phyloP scores from a whole-genome alignment of 2,797 vertebrate species.

The Girardinus metallicus region DNA sequence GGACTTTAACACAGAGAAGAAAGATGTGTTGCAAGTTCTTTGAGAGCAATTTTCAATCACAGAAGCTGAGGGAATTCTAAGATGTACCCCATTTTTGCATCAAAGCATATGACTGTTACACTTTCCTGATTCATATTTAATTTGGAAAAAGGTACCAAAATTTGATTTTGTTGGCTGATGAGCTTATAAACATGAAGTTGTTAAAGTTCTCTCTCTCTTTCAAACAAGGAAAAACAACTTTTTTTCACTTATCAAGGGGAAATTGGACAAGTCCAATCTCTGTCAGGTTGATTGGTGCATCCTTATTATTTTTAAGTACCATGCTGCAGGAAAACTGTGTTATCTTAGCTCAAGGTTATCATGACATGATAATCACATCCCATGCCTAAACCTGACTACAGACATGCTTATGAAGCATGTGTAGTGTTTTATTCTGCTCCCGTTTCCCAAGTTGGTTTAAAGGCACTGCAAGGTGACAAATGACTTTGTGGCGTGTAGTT shows the following conservation, averaged over 20 bases:
- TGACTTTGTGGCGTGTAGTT: constrained; percentile 69
- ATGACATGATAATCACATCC: neutral
- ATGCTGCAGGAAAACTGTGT: neutral
- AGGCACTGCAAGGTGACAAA: constrained; percentile 65
- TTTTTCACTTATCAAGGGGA: neutral
- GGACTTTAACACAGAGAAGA: neutral
- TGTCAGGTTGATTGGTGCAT: neutral
- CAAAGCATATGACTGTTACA: neutral
- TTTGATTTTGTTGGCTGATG: neutral
- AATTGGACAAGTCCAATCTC: neutral
- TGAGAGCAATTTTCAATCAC: neutral
- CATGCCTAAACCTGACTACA: neutral
- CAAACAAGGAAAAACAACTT: neutral
- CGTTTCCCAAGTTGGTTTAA: constrained; percentile 68
- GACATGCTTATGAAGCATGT: constrained; percentile 33
- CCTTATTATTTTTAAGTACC: neutral
- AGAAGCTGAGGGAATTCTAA: neutral
- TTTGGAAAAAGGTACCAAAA: too few relatives aligned
- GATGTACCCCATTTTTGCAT: neutral
- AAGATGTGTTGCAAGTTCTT: neutral
- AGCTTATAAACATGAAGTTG: neutral
- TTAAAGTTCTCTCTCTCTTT: neutral
- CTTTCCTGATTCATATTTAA: neutral
- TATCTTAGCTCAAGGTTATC: neutral
- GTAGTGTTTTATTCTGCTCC: constrained; percentile 28